Base-by-base conservation (phyloP, 1,140 invertebrate genomes). In the Ceratosolen fusciceps region DNA sequence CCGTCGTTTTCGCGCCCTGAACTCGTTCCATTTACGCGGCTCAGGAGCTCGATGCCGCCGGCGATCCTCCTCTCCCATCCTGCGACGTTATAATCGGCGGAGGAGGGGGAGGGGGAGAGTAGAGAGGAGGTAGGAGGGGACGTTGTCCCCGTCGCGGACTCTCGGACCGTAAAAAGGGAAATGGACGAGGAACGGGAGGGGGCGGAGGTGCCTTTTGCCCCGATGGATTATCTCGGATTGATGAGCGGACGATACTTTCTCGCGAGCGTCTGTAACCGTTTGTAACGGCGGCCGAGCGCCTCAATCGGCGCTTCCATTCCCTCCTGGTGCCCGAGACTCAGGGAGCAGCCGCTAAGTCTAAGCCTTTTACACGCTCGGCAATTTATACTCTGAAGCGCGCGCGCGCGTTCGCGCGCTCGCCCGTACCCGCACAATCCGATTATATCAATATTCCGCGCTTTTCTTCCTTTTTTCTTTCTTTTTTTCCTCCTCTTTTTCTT, bases 1-100 rank as follows among this genome's bases (percentile, higher is more conserved):
- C 56, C 56, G 31, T 49, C 56, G 10, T 73, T 31, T 73, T 73
- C 67, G 68, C 26, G 49, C 49, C 71, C 58, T 62, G 58, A 62
- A 56, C 19, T 43, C 60, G 72, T 74, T 74, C 72, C 54, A 21
- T 21, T 37, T 31, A 26, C 56, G 12, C 24, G 43, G 5, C n/a
- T n/a, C n/a, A n/a, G n/a, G n/a, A n/a, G n/a, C n/a, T n/a, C n/a
- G n/a, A n/a, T n/a, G n/a, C n/a, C n/a, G n/a, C n/a, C n/a, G n/a
- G n/a, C n/a, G n/a, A n/a, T n/a, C n/a, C n/a, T n/a, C n/a, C n/a
- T n/a, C n/a, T n/a, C n/a, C n/a, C n/a, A n/a, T n/a, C n/a, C n/a
- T n/a, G n/a, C n/a, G n/a, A n/a, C n/a, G n/a, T n/a, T n/a, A n/a
- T n/a, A n/a, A n/a, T n/a, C n/a, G n/a, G n/a, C n/a, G n/a, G n/a